Percentiles rank a stretch among this genome's conserved stretches.
Evolutionary conservation across 2,888 invertebrate species (phyloP).

Genomic region (Halictus quadricinctus): DNA sequence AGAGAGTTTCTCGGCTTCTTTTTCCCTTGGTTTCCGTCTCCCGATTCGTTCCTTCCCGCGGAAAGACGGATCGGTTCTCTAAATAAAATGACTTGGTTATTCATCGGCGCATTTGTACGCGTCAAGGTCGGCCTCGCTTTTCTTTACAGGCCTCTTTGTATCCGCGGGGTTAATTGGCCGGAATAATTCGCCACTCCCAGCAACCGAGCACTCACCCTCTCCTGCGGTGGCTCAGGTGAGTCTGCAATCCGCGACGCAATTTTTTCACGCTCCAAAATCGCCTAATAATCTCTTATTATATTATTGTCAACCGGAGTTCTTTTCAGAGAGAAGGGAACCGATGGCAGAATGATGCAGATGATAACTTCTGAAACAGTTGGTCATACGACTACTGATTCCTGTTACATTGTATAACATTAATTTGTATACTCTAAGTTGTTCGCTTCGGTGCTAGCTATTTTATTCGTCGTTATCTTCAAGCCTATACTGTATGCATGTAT

Average conservation of each 20-base stretch:
- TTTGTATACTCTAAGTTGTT: no score
- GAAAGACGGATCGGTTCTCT: constrained; percentile 81
- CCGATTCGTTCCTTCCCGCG: constrained; percentile 60
- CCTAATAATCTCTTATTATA: neutral
- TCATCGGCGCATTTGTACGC: constrained; percentile 82
- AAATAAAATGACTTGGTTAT: constrained; percentile 82
- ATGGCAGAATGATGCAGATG: no score
- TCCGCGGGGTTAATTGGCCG: constrained; percentile 66
- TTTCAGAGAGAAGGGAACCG: no score
- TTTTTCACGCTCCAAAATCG: neutral
- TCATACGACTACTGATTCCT: no score
- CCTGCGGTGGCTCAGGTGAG: constrained; percentile 9
- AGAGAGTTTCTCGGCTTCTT: constrained; percentile 47
- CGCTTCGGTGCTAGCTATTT: no score
- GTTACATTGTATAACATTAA: no score
- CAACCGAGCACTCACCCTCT: neutral
- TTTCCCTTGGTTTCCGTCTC: constrained; percentile 60
- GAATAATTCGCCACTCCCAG: constrained; percentile 51
- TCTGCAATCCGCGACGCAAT: neutral
- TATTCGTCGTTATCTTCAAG: no score
- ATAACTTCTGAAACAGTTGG: no score
- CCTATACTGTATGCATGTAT: neutral
- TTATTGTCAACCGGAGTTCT: no score
- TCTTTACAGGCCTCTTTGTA: constrained; percentile 68
- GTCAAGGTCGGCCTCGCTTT: constrained; percentile 73